phyloP scores from a whole-genome alignment of 2,888 invertebrate species.

The Fissipunctia ypsillon region DNA sequence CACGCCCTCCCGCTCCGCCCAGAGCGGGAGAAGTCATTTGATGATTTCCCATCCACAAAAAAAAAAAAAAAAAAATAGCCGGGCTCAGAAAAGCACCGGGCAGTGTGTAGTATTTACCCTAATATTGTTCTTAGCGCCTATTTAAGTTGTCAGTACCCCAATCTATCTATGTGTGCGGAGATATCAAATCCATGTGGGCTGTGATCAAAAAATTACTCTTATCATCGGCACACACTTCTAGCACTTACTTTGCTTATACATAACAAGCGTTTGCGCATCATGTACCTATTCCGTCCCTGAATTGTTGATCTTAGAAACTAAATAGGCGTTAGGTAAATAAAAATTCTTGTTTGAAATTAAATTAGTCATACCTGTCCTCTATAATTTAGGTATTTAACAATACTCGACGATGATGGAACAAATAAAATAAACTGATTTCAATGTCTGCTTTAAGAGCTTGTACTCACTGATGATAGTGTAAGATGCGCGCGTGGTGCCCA shows the following conservation, averaged over 20 bases:
- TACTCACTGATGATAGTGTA: background rate
- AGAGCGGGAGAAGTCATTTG: too few relatives aligned
- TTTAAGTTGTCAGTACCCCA: background rate
- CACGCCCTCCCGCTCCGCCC: too few relatives aligned
- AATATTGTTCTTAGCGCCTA: background rate
- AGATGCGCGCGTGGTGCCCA: too few relatives aligned
- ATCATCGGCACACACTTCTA: background rate
- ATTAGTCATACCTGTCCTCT: background rate
- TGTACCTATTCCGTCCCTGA: background rate
- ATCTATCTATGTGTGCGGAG: constrained; percentile 2
- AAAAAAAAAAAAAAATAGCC: too few relatives aligned
- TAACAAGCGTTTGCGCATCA: background rate
- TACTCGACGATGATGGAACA: background rate
- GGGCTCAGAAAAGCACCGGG: background rate
- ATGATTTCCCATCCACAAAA: too few relatives aligned
- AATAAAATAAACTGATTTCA: background rate
- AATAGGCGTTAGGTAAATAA: background rate
- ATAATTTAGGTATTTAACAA: background rate
- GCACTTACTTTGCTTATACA: background rate
- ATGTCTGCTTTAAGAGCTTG: background rate
- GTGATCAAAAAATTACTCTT: constrained; percentile 13
- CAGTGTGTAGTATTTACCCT: background rate
- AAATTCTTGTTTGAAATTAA: background rate
- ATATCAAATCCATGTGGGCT: background rate
- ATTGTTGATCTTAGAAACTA: background rate